These are phyloP conservation scores for Penaeus japonicus DNA, from an alignment of 1,140 invertebrate genomes.

Conservation along the genomic window DNA sequence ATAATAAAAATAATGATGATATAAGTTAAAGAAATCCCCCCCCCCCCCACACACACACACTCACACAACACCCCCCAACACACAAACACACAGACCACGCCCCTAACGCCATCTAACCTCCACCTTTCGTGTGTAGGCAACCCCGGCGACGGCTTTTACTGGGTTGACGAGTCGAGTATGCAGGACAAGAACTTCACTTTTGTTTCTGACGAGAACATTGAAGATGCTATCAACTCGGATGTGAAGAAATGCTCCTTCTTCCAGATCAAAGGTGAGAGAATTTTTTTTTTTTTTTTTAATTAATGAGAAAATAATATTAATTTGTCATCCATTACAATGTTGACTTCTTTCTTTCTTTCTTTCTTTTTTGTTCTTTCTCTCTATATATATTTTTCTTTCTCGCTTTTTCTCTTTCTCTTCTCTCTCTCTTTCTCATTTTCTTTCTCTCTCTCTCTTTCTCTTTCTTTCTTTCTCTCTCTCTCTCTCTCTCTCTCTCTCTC, in stretches of 20 bases:
- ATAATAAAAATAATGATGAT: too few species aligned
- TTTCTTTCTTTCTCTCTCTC: too few species aligned
- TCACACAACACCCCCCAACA: background rate
- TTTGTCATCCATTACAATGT: background rate
- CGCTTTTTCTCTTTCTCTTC: too few species aligned
- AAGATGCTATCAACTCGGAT: background rate
- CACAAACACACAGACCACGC: background rate
- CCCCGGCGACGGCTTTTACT: background rate
- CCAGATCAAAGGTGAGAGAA: background rate
- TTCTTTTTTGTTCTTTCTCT: too few species aligned
- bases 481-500: too few species aligned
- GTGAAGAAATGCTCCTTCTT: conserved; percentile 10
- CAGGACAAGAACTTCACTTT: background rate
- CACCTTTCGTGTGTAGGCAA: background rate
- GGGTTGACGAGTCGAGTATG: conserved; percentile 20
- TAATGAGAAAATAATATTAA: background rate
- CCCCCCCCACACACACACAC: background rate
- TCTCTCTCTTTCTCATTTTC: too few species aligned
- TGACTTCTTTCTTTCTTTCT: too few species aligned
- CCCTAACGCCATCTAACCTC: too few species aligned
- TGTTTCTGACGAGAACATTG: background rate
- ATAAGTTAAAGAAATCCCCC: too few species aligned
- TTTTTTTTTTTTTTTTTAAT: too few species aligned
- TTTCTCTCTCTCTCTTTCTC: too few species aligned
- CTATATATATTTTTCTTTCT: too few species aligned